Evolutionary conservation across 2,797 vertebrate genomes (phyloP), one percentile per base, ranked within the genome.

Genomic region (Enteromius trimaculatus): DNA sequence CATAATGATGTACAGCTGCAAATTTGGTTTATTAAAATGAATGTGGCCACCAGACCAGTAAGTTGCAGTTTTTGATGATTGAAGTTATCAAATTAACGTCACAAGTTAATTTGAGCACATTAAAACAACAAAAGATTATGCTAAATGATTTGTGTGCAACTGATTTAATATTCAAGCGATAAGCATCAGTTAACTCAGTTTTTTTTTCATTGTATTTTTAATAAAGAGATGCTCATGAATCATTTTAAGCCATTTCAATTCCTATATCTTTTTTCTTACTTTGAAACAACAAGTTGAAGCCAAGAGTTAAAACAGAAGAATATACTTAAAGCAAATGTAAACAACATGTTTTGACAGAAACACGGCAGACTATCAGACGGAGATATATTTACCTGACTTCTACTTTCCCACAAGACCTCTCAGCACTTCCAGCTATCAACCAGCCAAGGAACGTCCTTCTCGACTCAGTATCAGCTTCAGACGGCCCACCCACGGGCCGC

Each of bases 311-410:
- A 60, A 29, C 34, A 14, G 49, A 53, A 62, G 29, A 26, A 71
- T 71, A 39, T 47, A 49, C 69, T 72, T 78, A 65, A 51, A 21
- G 26, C 77, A 66, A 47, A 66, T 64, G 39, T 26, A 51, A 66
- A 66, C 26, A 19, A 66, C 60, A 34, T 34, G 69, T 26, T 74
- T 62, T 81, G 79, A 60, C 37, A 80, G 37, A 60, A 72, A 62
- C 29, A 19, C 14, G 29, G 44, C 37, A 19, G 21, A 47, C 53
- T 62, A 16, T 47, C 53, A 81, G 79, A 74, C 39, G 47, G 55
- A n/a, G 76, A 62, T 77, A 77, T 77, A 77, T 77, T 77, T 77
- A 64, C 55, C 58, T 26, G 23, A 29, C 58, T 77, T 77, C 16
- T 62, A 21, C 55, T 77, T 47, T 64, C 58, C 76, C 39, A 21